Evolutionary conservation across 64 coral and sea anemone species (phyloP), one percentile per base, ranked within the genome.

Genomic region (Trachythela sp.): DNA sequence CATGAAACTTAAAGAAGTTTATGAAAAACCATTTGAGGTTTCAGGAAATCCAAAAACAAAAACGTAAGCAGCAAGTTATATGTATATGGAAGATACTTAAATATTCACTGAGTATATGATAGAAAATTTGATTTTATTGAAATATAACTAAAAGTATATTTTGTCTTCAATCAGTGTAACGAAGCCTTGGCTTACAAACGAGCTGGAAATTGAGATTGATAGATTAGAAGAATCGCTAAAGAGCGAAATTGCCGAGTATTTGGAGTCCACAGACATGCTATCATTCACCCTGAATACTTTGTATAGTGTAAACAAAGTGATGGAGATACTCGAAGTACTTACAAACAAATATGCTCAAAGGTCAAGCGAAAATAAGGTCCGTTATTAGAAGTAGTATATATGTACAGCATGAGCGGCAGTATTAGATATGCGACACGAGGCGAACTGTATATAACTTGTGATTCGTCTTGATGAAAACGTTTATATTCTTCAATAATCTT

Each of bases 1-100:
- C 5, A 49, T 97, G 37, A 87, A 94, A 54, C 76, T 94, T 20
- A 92, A 48, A 45, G 86, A 84, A 64, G 58, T 94, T 36, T 97
- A 97, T 77, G 92, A 68, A 10, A 39, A 90, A 85, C 85, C 88
- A 56, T 97, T 91, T 50, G 34, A 80, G 20, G 4, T 37, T 13
- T 22, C 75, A 29, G 15, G 35, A 17, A 7, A 32, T 32, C 36
- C 30, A 6, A 34, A 36, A 34, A 0, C 2, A 37, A 80, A 80
- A 80, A 35, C 32, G 20, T 17, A 80, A 80, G 30, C 42, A 1
- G 75, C 35, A 37, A 13, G 31, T 80, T 37, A 15, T 80, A 2
- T 68, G 59, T 22, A 6, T 6, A 6, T n/a, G n/a, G n/a, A n/a
- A n/a, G n/a, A n/a, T n/a, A n/a, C n/a, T n/a, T n/a, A n/a, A n/a